Evolutionary conservation across 2,113 vertebrate species (phyloP).

Genomic region (Phrynosoma platyrhinos): DNA sequence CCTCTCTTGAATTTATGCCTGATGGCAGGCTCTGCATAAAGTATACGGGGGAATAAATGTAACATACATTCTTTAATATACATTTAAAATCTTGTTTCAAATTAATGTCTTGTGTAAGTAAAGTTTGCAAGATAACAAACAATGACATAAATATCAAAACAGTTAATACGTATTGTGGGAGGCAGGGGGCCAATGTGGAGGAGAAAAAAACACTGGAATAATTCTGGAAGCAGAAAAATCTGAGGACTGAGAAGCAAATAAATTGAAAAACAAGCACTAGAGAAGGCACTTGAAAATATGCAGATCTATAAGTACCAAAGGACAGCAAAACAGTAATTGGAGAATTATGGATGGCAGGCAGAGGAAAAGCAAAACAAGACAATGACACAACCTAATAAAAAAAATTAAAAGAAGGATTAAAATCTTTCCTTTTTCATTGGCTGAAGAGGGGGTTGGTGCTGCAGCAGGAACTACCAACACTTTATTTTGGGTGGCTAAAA

Average conservation of each 20-base stretch:
- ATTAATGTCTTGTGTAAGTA: neutral
- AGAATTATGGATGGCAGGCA: accelerated
- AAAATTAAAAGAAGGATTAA: neutral
- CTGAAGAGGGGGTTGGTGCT: too few species aligned
- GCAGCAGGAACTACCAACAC: neutral
- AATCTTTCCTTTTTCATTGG: neutral
- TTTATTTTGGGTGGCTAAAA: too few species aligned
- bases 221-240: slow-evolving; percentile 14
- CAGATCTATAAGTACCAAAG: neutral
- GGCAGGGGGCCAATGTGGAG: neutral
- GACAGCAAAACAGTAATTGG: neutral
- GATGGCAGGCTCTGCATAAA: slow-evolving; percentile 48
- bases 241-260: neutral
- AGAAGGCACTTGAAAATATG: neutral
- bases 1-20: neutral
- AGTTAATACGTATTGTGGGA: neutral
- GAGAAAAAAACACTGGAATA: neutral
- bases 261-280: neutral
- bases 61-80: neutral
- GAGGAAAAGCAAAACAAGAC: neutral
- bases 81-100: slow-evolving; percentile 31
- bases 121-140: neutral
- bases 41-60: slow-evolving; percentile 32
- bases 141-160: neutral
- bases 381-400: neutral